phyloP scores from a whole-genome alignment of 2,797 vertebrate species.

The Ispidina lecontei region DNA sequence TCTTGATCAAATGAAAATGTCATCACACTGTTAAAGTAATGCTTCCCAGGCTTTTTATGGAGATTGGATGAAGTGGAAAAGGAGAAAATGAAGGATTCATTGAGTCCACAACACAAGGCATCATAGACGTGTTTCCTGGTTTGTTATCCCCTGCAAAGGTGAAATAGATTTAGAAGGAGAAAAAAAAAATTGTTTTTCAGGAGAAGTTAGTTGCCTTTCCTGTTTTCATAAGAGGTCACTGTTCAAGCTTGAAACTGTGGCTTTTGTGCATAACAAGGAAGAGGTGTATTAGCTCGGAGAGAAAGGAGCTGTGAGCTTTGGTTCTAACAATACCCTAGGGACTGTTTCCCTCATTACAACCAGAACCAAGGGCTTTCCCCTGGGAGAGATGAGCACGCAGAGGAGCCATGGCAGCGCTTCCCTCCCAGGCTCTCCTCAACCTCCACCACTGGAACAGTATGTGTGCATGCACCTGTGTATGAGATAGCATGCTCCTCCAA shows the following conservation, averaged over 20 bases:
- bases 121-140: constrained; percentile 21
- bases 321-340: neutral
- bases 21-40: constrained; percentile 57
- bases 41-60: constrained; percentile 52
- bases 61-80: constrained; percentile 37
- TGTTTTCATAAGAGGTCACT: neutral
- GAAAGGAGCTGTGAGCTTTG: neutral
- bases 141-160: constrained; percentile 31
- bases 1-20: constrained; percentile 73
- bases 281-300: neutral
- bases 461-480: too few species aligned
- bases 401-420: accelerated
- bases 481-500: neutral
- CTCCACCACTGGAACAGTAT: neutral
- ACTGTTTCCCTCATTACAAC: neutral
- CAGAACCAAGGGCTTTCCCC: neutral
- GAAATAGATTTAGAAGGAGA: constrained; percentile 1
- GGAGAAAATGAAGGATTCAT: constrained; percentile 48
- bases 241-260: neutral
- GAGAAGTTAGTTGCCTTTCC: neutral
- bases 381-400: neutral
- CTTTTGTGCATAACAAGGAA: neutral
- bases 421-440: neutral
- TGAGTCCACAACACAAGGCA: constrained; percentile 14
- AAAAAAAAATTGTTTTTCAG: neutral